A percentile compares a stretch with the other conserved stretches of the same genome.
phyloP scores from a whole-genome alignment of 2,888 invertebrate genomes.

The Aproaerema taeniolella region DNA sequence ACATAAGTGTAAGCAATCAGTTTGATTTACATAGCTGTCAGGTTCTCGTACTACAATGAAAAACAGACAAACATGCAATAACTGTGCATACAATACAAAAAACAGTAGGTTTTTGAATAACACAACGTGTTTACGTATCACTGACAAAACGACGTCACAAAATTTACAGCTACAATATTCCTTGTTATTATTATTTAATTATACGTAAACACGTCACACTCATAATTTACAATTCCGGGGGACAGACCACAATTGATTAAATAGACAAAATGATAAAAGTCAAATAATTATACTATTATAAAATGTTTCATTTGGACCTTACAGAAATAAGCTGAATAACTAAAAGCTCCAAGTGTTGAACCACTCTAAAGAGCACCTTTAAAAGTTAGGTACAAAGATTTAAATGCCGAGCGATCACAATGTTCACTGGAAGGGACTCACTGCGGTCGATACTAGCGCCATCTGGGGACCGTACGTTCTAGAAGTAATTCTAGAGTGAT shows the following conservation, averaged over 20 bases:
- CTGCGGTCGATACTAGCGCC: too few relatives aligned
- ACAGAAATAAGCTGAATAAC: conserved; percentile 34
- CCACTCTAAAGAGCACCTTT: conserved; percentile 46
- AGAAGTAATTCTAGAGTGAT: conserved; percentile 30
- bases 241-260: conserved; percentile 44
- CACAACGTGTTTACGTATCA: conserved; percentile 39
- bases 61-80: background rate
- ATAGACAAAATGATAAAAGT: conserved; percentile 18
- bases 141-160: conserved; percentile 16
- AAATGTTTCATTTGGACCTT: conserved; percentile 35
- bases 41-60: background rate
- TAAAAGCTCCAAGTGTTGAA: conserved; percentile 49
- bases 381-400: conserved; percentile 10
- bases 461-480: conserved; percentile 3
- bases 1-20: background rate
- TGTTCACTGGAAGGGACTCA: background rate
- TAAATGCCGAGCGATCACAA: background rate
- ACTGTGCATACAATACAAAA: background rate
- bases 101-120: conserved; percentile 5
- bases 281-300: conserved; percentile 14
- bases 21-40: background rate
- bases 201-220: conserved; percentile 32
- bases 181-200: too few relatives aligned
- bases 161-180: conserved; percentile 12
- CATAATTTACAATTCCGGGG: conserved; percentile 31